Conservation (phyloP, 30 jellyfish, hydroid and myxozoan species). For the Pelagia noctiluca region DNA sequence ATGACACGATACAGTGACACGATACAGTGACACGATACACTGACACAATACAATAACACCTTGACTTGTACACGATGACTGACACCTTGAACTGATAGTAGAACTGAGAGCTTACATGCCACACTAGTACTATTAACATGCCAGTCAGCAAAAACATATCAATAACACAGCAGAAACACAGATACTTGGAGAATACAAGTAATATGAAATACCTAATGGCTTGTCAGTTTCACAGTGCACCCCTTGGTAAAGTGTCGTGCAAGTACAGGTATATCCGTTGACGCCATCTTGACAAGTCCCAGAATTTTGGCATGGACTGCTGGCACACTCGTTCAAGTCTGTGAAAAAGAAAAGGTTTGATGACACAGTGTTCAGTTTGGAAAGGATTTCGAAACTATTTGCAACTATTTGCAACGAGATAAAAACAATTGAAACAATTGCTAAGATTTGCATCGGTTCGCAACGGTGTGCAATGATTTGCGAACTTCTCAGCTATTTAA, state of each 20-base stretch:
- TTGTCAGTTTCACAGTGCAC: conserved; percentile 19
- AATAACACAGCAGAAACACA: no score
- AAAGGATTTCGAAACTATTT: background rate
- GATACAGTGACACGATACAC: no score
- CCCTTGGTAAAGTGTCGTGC: conserved; percentile 18
- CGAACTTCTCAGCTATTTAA: background rate
- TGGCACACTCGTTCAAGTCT: conserved; percentile 36
- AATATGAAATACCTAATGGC: no score
- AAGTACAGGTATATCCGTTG: conserved; percentile 34
- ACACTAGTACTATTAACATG: no score
- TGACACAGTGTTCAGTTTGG: background rate
- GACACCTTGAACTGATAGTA: no score
- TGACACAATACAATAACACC: no score
- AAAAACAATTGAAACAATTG: no score
- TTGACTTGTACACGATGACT: no score
- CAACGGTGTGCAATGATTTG: background rate
- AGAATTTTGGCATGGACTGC: conserved; percentile 43
- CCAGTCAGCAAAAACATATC: no score
- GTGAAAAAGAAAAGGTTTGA: background rate
- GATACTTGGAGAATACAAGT: no score
- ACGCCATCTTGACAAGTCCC: conserved; percentile 34
- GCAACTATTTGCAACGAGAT: background rate
- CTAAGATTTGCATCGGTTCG: background rate
- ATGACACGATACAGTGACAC: no score
- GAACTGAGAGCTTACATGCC: no score